Conservation (phyloP, 2,888 invertebrate genomes). For the Adineta ricciae region DNA sequence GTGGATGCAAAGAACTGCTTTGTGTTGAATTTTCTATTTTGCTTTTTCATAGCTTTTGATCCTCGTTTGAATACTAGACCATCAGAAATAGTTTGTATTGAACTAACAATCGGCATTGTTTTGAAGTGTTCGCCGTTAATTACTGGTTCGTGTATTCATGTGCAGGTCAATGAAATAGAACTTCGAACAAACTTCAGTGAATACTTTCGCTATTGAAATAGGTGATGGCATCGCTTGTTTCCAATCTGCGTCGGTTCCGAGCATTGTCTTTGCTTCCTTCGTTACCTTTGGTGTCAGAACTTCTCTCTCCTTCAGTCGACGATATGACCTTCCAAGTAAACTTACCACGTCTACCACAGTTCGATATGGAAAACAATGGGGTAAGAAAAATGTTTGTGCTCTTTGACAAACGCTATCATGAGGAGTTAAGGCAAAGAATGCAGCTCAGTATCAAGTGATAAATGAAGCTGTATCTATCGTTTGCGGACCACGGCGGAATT, state of each 20-base stretch:
- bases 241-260: neutral
- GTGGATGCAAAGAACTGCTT: neutral
- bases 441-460: neutral
- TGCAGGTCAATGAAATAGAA: neutral
- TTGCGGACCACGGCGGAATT: neutral
- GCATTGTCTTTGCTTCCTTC: neutral
- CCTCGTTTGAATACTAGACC: neutral
- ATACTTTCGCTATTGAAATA: neutral
- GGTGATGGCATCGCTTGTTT: neutral
- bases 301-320: neutral
- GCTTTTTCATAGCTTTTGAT: neutral
- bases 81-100: neutral
- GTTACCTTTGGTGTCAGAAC: neutral
- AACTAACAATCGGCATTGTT: neutral
- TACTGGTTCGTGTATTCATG: neutral
- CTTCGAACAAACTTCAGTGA: too few species aligned
- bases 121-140: neutral
- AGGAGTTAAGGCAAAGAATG: neutral
- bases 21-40: neutral
- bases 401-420: neutral
- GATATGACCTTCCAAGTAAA: neutral
- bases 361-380: neutral
- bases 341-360: neutral
- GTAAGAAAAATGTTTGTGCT: neutral
- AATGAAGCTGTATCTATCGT: neutral